Evolutionary conservation across 2,888 invertebrate species (phyloP), one percentile per base, ranked within the genome.

Genomic region (Phlogophora meticulosa): DNA sequence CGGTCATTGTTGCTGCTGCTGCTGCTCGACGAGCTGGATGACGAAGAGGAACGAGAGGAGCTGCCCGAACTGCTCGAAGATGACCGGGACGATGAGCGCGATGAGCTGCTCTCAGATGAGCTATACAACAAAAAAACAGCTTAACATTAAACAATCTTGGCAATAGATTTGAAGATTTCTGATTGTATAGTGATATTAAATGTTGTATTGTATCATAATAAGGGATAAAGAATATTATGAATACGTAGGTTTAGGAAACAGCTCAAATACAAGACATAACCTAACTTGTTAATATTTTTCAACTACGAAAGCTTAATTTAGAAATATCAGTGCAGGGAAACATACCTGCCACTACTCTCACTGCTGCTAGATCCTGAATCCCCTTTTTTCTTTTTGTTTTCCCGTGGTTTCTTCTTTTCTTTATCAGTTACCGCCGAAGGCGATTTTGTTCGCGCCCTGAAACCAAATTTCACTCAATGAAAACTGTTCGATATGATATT

Each of bases 61-160:
- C 94, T 94, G 28, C 96, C 97, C 0, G 98, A 98, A 80, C 97
- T 98, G 87, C 97, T 98, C 0, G 97, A 98, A 0, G 97, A 97
- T 10, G 97, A 98, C 58, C 97, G 97, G 0, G 98, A 98, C 15
- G 97, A 96, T 1, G 97, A 97, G 69, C 97, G 97, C 0, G 98
- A 98, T 15, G 98, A 98, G 85, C 98, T 98, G 88, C 98, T 98
- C 66, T 97, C 98, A 10, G 98, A 98, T 22, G 98, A 98, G 92
- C 98, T 96, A 83, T 13, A 81, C n/a, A 78, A 69, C 11, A 36
- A 61, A 11, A 4, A 7, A 48, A 20, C 20, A 24, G 24, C 11
- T 20, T 2, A 24, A 11, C 9, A 36, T 4, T 24, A 34, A 22
- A 17, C n/a, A 34, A 38, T 17, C 1, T 17, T n/a, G 15, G 17